Percentiles rank a stretch among this genome's conserved stretches.
phyloP scores from a whole-genome alignment of 1,140 invertebrate genomes.

The Zaprionus camerounensis region DNA sequence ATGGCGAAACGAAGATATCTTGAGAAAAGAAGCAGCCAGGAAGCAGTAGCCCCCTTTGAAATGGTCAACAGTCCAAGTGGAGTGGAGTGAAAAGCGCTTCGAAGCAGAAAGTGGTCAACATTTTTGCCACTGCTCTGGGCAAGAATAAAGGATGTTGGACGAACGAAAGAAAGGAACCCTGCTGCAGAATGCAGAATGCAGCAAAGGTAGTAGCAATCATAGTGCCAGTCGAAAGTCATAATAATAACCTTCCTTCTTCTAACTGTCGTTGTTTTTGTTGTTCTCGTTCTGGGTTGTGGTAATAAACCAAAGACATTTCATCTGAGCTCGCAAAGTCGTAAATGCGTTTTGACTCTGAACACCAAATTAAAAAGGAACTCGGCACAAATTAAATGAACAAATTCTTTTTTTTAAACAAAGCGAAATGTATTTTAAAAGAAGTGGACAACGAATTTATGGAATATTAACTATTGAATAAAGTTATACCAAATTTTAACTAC shows the following conservation, averaged over 20 bases:
- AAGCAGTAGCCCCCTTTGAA: constrained; percentile 31
- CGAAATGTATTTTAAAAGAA: constrained; percentile 11
- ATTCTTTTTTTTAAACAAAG: constrained; percentile 1
- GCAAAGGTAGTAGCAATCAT: constrained; percentile 72
- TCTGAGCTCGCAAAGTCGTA: constrained; percentile 38
- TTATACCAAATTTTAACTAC: not conserved
- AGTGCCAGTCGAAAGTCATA: constrained; percentile 55
- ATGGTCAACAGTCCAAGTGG: constrained; percentile 44
- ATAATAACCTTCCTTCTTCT: constrained; percentile 68
- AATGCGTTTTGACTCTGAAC: constrained; percentile 52
- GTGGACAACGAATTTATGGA: not conserved
- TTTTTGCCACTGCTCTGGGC: constrained; percentile 78
- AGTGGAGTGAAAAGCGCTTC: constrained; percentile 66
- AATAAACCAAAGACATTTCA: constrained; percentile 73
- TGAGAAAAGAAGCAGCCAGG: constrained; percentile 35
- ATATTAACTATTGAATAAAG: not conserved
- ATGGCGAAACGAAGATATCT: constrained; percentile 71
- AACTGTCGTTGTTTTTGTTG: constrained; percentile 18
- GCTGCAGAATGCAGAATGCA: constrained; percentile 20
- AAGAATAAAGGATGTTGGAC: constrained; percentile 70
- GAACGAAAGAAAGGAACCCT: not conserved
- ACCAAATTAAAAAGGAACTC: constrained; percentile 55
- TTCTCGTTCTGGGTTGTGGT: constrained; percentile 48
- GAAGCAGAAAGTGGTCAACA: constrained; percentile 81
- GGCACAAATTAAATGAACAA: constrained; percentile 49